phyloP scores from a whole-genome alignment of 2,888 invertebrate genomes.

The Parelbella ahira region DNA sequence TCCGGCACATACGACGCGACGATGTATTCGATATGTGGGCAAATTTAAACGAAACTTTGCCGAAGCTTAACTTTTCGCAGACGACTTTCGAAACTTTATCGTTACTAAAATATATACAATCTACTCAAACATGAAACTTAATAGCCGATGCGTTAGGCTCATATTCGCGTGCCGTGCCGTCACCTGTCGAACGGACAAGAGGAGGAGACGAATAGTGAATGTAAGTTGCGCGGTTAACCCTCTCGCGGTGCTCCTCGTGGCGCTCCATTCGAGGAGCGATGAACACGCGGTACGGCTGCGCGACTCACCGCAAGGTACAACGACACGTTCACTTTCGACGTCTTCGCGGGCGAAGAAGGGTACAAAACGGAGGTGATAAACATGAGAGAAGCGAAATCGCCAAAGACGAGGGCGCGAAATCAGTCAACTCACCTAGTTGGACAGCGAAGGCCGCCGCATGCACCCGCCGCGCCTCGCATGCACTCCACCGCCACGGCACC shows the following conservation, averaged over 20 bases:
- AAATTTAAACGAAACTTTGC: slow-evolving; percentile 36
- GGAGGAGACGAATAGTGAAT: slow-evolving; percentile 47
- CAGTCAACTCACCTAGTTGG: slow-evolving; percentile 72
- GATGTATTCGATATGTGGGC: slow-evolving; percentile 31
- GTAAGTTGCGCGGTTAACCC: slow-evolving; percentile 65
- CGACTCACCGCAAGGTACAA: slow-evolving; percentile 47
- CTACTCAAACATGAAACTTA: slow-evolving; percentile 39
- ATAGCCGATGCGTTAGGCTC: slow-evolving; percentile 37
- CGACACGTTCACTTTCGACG: slow-evolving; percentile 55
- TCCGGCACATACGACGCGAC: slow-evolving; percentile 28
- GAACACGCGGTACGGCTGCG: slow-evolving; percentile 47
- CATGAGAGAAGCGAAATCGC: slow-evolving; percentile 57
- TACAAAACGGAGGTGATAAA: slow-evolving; percentile 66
- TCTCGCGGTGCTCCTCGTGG: slow-evolving; percentile 38
- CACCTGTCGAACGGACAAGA: slow-evolving; percentile 41
- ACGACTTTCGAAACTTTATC: slow-evolving; percentile 51
- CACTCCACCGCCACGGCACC: slow-evolving; percentile 33
- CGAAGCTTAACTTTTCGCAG: slow-evolving; percentile 41
- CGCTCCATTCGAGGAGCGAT: slow-evolving; percentile 39
- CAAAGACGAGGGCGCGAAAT: slow-evolving; percentile 62
- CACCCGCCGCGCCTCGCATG: slow-evolving; percentile 54
- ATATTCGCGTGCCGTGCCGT: slow-evolving; percentile 40
- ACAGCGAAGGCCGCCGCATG: slow-evolving; percentile 67
- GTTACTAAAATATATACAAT: slow-evolving; percentile 27
- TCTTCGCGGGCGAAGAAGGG: slow-evolving; percentile 65